These are phyloP conservation scores for Nerophis ophidion DNA, from an alignment of 2,113 vertebrate genomes.

Conservation along the genomic window DNA sequence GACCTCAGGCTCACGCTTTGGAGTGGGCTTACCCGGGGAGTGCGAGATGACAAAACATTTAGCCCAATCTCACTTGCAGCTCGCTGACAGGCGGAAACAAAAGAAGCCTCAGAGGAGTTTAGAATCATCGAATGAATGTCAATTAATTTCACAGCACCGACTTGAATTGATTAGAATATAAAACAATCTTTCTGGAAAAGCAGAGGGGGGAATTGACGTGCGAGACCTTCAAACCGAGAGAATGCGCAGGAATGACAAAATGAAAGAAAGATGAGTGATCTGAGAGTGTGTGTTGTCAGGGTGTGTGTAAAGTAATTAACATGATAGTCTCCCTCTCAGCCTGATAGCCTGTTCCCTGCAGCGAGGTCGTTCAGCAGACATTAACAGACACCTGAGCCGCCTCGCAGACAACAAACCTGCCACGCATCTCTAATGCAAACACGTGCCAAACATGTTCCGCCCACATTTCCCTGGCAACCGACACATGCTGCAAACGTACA, in stretches of 20 bases:
- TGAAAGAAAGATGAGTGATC: conserved; percentile 55
- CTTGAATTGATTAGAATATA: conserved; percentile 74
- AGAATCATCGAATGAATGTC: conserved; percentile 70
- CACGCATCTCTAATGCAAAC: conserved; percentile 51
- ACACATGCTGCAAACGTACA: conserved; percentile 37
- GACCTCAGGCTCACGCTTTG: conserved; percentile 59
- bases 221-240: conserved; percentile 63
- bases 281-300: conserved; percentile 41
- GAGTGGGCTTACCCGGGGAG: conserved; percentile 60
- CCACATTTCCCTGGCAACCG: conserved; percentile 34
- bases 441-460: conserved; percentile 37
- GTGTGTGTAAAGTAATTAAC: conserved; percentile 73
- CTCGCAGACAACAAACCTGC: conserved; percentile 54
- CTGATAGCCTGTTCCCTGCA: conserved; percentile 70
- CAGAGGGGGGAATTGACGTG: conserved; percentile 69
- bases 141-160: conserved; percentile 68
- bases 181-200: conserved; percentile 70
- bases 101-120: conserved; percentile 64
- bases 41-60: conserved; percentile 71
- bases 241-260: conserved; percentile 59
- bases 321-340: conserved; percentile 70
- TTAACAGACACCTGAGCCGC: conserved; percentile 63
- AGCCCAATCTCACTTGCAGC: conserved; percentile 62
- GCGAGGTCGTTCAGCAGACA: conserved; percentile 68
- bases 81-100: conserved; percentile 71